These are phyloP conservation scores for Zonitis immaculata DNA, from an alignment of 2,888 invertebrate species.

Conservation along the genomic window DNA sequence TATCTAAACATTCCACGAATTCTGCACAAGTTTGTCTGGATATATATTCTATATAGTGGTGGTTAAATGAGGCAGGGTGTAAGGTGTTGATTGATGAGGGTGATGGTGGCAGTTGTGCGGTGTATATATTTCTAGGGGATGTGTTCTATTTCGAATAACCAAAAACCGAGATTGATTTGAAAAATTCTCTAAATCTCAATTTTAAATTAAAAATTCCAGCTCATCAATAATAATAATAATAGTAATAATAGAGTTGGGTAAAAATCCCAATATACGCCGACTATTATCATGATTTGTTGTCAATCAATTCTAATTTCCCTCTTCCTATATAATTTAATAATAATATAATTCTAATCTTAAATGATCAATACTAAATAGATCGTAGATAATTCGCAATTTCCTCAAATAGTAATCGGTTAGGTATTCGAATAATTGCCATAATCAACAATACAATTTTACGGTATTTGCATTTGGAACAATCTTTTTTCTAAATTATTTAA, in stretches of 20 bases:
- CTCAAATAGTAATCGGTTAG: not conserved
- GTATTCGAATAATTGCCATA: not conserved
- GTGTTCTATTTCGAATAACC: not conserved
- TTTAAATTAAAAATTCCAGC: too few species aligned
- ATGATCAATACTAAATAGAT: not conserved
- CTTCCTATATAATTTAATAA: too few species aligned
- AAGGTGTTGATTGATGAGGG: conserved; percentile 22
- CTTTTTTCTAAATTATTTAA: too few species aligned
- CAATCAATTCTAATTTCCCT: not conserved
- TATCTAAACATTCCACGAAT: not conserved
- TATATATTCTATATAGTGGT: not conserved
- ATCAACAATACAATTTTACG: not conserved
- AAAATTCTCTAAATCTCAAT: too few species aligned
- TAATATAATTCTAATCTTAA: not conserved
- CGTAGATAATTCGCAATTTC: not conserved
- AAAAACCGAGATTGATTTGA: not conserved
- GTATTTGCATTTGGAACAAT: not conserved
- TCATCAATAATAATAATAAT: not conserved
- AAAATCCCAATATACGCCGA: too few species aligned
- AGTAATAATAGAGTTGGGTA: not conserved
- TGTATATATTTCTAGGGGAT: not conserved
- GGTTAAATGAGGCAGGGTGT: conserved; percentile 22
- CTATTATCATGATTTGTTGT: not conserved
- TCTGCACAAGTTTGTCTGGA: not conserved
- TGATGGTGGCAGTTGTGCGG: not conserved